Percentiles rank a stretch among this genome's conserved stretches.
Evolutionary conservation across 2,888 invertebrate species (phyloP).

Genomic region (Desoria tigrina): DNA sequence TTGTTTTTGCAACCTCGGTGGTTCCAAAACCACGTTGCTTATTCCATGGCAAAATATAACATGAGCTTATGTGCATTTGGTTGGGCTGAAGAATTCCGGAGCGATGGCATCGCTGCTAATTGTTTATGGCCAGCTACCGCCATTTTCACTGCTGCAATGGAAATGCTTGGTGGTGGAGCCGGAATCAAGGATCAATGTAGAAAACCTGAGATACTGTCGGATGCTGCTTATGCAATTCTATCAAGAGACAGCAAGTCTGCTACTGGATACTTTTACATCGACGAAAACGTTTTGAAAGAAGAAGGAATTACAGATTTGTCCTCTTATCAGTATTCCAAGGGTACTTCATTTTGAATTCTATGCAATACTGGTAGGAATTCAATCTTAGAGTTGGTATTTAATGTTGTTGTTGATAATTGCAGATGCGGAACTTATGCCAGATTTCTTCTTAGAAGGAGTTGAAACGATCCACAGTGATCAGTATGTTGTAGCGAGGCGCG

Average conservation of each 20-base stretch:
- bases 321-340: constrained; percentile 80
- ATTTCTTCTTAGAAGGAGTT: constrained; percentile 78
- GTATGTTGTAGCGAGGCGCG: constrained; percentile 38
- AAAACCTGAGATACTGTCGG: constrained; percentile 81
- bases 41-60: constrained; percentile 98
- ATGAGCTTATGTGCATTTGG: constrained; percentile 98
- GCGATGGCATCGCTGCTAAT: constrained; percentile 83
- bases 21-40: constrained; percentile 87
- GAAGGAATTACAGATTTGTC: constrained; percentile 81
- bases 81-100: constrained; percentile 90
- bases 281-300: constrained; percentile 79
- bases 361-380: background rate
- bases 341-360: constrained; percentile 60
- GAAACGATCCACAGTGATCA: constrained; percentile 45
- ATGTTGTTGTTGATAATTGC: constrained; percentile 6
- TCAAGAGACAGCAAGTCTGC: constrained; percentile 72
- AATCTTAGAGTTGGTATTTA: background rate
- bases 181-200: constrained; percentile 69
- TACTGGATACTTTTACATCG: constrained; percentile 85
- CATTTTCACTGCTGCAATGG: constrained; percentile 89
- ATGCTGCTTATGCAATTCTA: constrained; percentile 83
- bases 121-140: constrained; percentile 94
- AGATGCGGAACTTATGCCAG: constrained; percentile 68
- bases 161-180: constrained; percentile 70
- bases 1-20: constrained; percentile 83